phyloP scores from a whole-genome alignment of 2,113 vertebrate genomes.

The Corythaeola cristata region DNA sequence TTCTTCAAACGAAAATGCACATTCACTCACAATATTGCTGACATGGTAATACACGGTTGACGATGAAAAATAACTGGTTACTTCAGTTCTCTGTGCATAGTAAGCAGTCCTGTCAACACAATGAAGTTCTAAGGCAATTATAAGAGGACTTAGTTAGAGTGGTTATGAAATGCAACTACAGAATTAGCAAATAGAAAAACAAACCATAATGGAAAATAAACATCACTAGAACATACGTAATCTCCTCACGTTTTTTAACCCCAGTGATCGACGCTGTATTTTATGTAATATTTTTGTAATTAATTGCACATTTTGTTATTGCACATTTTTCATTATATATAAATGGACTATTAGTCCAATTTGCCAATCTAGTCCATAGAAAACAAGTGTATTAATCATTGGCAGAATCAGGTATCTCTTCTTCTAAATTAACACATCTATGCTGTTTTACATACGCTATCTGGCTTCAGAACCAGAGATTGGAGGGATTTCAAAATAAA shows the following conservation, averaged over 20 bases:
- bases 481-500: not conserved
- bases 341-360: not conserved
- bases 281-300: not conserved
- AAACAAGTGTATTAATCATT: not conserved
- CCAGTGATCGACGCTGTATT: not conserved
- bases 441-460: not conserved
- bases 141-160: not conserved
- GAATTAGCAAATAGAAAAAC: not conserved
- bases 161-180: not conserved
- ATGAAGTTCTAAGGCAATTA: not conserved
- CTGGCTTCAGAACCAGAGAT: not conserved
- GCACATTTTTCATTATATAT: not conserved
- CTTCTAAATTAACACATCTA: not conserved
- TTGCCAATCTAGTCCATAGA: not conserved
- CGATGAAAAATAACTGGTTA: constrained; percentile 35
- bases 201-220: not conserved
- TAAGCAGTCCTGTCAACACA: constrained; percentile 7
- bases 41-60: not conserved
- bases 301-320: not conserved
- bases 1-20: not conserved
- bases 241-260: not conserved
- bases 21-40: not conserved
- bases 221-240: not conserved
- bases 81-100: not conserved
- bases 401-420: not conserved